Evolutionary conservation across 2,113 vertebrate genomes (phyloP), one percentile per base, ranked within the genome.

Genomic region (Steatornis caripensis): DNA sequence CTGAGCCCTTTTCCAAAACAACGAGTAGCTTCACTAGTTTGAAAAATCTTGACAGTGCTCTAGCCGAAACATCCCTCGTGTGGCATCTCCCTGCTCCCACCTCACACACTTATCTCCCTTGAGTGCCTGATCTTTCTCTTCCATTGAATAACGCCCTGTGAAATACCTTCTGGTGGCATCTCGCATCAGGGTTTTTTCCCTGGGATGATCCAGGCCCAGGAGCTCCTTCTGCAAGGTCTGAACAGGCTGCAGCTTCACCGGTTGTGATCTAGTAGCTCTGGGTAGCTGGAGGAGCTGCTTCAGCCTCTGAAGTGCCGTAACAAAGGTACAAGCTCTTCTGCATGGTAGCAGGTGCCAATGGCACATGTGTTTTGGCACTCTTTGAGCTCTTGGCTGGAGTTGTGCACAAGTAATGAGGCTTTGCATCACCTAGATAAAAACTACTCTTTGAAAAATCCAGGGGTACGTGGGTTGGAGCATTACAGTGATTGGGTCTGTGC

Each of bases 61-160:
- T 51, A 58, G 20, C 8, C 74, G 61, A 87, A 58, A 27, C 6
- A 45, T 3, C 5, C 1, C 3, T 66, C 0, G 1, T 48, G 20
- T 57, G 77, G 43, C 34, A 17, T 30, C 23, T 80, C 29, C 23
- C 18, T 72, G 18, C 54, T 90, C 60, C 54, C 34, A 64, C 11
- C 16, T 18, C 6, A 6, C 3, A 5, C 5, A 1, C 36, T 54
- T 46, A 19, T 11, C 9, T 84, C 41, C n/a, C 17, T 75, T 70
- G 41, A 84, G 62, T 24, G 22, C 5, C 3, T 48, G 17, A 19
- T 80, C 17, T 41, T 88, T 45, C 26, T 26, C 39, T 87, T 68
- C 46, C 23, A 7, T 21, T 70, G n/a, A 29, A 10, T 46, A 45
- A 53, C 9, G 11, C 12, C 10, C 10, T 34, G 27, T 77, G 71